Base-by-base conservation (phyloP, 2,888 invertebrate species). In the Rotaria macrura region DNA sequence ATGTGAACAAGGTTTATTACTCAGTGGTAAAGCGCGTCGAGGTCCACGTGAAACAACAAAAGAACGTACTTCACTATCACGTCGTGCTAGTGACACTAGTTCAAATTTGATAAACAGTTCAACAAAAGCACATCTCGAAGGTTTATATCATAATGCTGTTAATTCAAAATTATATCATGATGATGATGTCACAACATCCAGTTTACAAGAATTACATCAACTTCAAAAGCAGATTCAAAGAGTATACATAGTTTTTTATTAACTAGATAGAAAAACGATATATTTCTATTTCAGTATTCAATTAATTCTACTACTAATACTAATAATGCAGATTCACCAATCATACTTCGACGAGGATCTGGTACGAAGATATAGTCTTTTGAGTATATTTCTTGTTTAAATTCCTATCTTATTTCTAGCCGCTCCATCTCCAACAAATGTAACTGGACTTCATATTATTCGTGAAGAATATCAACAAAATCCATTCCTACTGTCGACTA, bases 181-280 rank as follows among this genome's bases (percentile, higher is more conserved):
- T 79, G 79, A 79, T 43, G 79, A 79, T 43, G 79, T 79, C 9
- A 79, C 79, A 43, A 79, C 79, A 43, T 79, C 79, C 9, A 79
- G 79, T 79, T 79, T 79, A 79, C 79, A 79, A 79, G 79, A 79
- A 79, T 43, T 79, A n/a, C 79, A 79, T 43, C 25, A 79, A 79
- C 79, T 79, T 79, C 79, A 79, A 79, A 40, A 43, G 12, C 79
- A 79, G n/a, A 43, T 79, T n/a, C 79, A 79, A 79, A 79, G 43
- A n/a, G 79, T 79, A 79, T 23, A 52, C 14, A 10, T 47, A 10
- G n/a, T n/a, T n/a, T n/a, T n/a, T n/a, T n/a, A n/a, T n/a, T n/a
- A 4, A 12, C 5, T 47, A 47, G 47, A 47, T 12, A 12, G 9
- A 17, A 52, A 52, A 12, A 52, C 14, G 1, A 52, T 17, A 17